Conservation (phyloP, 2,797 vertebrate genomes). For the Anas bahamensis region DNA sequence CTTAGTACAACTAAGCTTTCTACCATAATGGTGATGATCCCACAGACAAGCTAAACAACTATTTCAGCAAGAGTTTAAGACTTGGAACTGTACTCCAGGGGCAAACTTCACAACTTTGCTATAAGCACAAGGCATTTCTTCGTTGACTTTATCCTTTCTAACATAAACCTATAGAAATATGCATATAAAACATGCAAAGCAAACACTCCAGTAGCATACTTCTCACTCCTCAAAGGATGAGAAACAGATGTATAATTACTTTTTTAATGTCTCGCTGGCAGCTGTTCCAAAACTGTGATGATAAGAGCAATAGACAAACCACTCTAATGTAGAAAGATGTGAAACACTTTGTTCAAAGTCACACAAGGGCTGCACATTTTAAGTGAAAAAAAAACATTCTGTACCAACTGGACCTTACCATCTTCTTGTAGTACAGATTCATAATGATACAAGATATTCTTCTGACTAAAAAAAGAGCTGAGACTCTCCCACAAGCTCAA, state of each 20-base stretch:
- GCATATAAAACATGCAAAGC: not conserved
- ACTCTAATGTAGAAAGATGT: not conserved
- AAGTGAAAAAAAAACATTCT: not conserved
- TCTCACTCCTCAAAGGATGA: not conserved
- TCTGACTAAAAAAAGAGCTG: not conserved
- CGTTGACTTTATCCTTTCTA: not conserved
- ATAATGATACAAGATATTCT: not conserved
- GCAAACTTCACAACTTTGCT: not conserved
- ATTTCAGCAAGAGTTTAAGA: not conserved
- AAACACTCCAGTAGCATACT: not conserved
- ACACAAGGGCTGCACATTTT: not conserved
- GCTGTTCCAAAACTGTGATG: slow-evolving; percentile 28
- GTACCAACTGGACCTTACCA: not conserved
- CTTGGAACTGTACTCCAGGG: not conserved
- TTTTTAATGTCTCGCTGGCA: slow-evolving; percentile 43
- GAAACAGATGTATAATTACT: slow-evolving; percentile 66
- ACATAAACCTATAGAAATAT: not conserved
- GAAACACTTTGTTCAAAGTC: slow-evolving; percentile 25
- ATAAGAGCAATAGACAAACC: slow-evolving; percentile 18
- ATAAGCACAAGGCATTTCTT: not conserved
- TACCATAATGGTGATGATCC: not conserved
- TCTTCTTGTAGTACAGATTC: not conserved
- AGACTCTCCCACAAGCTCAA: not conserved
- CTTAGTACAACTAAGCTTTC: not conserved
- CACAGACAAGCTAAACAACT: not conserved